phyloP scores from a whole-genome alignment of 2,888 invertebrate genomes.

The Alviniconcha strummeri region DNA sequence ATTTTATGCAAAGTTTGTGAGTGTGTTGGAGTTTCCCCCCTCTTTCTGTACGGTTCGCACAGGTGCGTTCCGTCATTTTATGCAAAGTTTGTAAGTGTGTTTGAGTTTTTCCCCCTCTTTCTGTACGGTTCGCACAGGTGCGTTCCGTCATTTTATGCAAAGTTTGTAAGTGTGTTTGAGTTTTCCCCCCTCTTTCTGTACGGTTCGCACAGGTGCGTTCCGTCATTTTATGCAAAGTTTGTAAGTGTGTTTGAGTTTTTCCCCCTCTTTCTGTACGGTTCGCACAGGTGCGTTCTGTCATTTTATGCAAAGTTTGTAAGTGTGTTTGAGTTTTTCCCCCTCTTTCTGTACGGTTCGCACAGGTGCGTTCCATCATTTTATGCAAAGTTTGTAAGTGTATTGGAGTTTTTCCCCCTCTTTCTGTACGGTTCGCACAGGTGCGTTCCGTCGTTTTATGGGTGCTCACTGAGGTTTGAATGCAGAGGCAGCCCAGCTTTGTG shows the following conservation, averaged over 20 bases:
- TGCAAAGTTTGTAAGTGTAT: slow-evolving; percentile 52
- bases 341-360: no score
- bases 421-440: no score
- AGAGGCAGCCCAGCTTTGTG: no score
- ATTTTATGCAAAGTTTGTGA: slow-evolving; percentile 52
- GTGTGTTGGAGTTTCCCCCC: slow-evolving; percentile 23
- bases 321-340: not conserved
- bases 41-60: no score
- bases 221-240: slow-evolving; percentile 43
- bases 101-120: not conserved
- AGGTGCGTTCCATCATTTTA: no score
- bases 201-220: no score
- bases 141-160: slow-evolving; percentile 40
- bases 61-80: no score
- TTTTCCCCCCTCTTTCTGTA: not conserved
- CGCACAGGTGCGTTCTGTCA: no score
- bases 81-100: slow-evolving; percentile 52
- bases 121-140: no score
- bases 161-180: slow-evolving; percentile 45
- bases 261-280: no score
- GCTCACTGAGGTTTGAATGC: no score
- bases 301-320: slow-evolving; percentile 54
- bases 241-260: slow-evolving; percentile 43
- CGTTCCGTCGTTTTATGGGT: no score
- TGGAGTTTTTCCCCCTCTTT: not conserved